These are phyloP conservation scores for Actias luna DNA, from an alignment of 2,888 invertebrate species.

Conservation along the genomic window DNA sequence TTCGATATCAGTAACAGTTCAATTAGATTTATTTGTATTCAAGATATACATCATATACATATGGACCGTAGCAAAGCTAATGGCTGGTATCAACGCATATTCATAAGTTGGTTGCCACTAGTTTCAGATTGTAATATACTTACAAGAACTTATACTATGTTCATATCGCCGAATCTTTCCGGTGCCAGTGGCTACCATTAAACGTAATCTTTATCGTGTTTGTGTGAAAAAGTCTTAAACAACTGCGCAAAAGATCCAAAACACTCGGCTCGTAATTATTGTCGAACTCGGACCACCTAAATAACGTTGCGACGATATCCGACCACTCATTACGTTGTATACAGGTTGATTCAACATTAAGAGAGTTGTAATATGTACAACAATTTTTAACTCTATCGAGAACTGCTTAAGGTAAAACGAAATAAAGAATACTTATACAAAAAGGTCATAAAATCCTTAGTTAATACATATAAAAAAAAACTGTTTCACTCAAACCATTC, in stretches of 20 bases:
- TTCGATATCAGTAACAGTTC: too few species aligned
- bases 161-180: background rate
- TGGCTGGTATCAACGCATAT: background rate
- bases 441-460: too few species aligned
- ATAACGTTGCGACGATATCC: constrained; percentile 19
- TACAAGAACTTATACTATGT: background rate
- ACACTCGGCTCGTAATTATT: constrained; percentile 20
- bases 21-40: too few species aligned
- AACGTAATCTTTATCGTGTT: constrained; percentile 5
- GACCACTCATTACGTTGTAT: constrained; percentile 18
- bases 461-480: too few species aligned
- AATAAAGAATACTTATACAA: too few species aligned
- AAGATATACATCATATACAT: too few species aligned
- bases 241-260: constrained; percentile 12
- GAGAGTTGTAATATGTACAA: too few species aligned
- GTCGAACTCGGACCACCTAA: constrained; percentile 21
- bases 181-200: background rate
- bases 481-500: too few species aligned
- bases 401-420: too few species aligned
- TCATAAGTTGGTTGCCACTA: background rate
- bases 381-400: too few species aligned
- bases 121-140: background rate
- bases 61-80: too few species aligned
- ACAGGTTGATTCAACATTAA: background rate
- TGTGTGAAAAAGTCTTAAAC: constrained; percentile 7